Evolutionary conservation across 2,797 vertebrate genomes (phyloP), one percentile per base, ranked within the genome.

Genomic region (Argyrosomus regius): DNA sequence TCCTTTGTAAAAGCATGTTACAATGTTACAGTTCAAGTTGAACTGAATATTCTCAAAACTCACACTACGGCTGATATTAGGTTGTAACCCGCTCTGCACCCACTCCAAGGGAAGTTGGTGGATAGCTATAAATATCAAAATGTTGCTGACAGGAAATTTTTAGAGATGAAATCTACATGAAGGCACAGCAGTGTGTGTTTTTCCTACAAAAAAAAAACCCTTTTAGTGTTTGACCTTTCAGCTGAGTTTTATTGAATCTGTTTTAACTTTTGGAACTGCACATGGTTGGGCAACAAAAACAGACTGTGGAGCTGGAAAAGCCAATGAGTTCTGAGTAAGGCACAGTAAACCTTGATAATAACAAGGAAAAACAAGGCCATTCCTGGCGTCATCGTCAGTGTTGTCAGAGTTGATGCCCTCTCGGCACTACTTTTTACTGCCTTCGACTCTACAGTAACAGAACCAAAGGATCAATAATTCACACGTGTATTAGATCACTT

Each of bases 221-320:
- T 13, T 64, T 68, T 22, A 71, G 72, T 58, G 61, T 62, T 66
- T 75, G 67, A 75, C 76, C 65, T 77, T 63, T 68, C 39, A 39
- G 57, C 24, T 45, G 31, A 45, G 52, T 60, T 75, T 83, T 72
- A 75, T 72, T 63, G 35, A 62, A 78, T 49, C 49, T n/a, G 24
- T 67, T 66, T 64, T 45, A 72, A 41, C 31, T 66, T 56, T 52
- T 72, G 56, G 43, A 54, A 35, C 41, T n/a, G 56, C 2, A 2
- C 49, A 6, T 64, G 39, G 35, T 62, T 60, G 28, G 31, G 16
- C 12, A 66, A 61, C 11, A 66, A 46, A 67, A 76, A 68, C 48
- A 49, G 17, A 65, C 26, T 26, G 26, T 3, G 31, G 26, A 22
- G n/a, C 49, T 43, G 49, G 35, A 63, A 75, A 28, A 35, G 45